Conservation (phyloP, 2,888 invertebrate genomes). For the Coecobrya sp. region DNA sequence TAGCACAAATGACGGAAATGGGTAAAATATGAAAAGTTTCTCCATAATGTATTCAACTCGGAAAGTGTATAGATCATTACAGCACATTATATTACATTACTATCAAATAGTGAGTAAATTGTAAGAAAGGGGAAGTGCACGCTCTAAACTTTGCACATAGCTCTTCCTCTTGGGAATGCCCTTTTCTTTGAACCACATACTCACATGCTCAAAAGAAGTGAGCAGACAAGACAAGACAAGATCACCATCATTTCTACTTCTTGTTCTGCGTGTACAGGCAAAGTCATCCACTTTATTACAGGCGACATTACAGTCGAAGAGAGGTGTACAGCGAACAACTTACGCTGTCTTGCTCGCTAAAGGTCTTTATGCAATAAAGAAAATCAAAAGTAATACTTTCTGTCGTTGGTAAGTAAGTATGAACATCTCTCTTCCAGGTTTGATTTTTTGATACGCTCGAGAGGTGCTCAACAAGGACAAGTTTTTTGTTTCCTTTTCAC, state of each 20-base stretch:
- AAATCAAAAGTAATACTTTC: constrained; percentile 61
- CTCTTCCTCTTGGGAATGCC: constrained; percentile 64
- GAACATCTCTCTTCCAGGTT: constrained; percentile 36
- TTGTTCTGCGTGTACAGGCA: neutral
- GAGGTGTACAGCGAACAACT: neutral
- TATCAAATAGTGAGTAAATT: constrained; percentile 57
- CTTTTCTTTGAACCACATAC: constrained; percentile 58
- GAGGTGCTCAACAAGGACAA: constrained; percentile 50
- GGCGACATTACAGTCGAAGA: neutral
- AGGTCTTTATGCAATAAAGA: constrained; percentile 57
- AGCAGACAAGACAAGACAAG: constrained; percentile 18
- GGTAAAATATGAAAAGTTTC: constrained; percentile 65
- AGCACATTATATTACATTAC: constrained; percentile 38
- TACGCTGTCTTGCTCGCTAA: neutral
- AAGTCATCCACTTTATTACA: constrained; percentile 43
- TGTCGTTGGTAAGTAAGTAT: constrained; percentile 31
- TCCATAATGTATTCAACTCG: constrained; percentile 57
- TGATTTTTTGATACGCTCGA: constrained; percentile 67
- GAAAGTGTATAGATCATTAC: constrained; percentile 57
- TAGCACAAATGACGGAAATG: constrained; percentile 7
- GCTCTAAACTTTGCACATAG: constrained; percentile 60
- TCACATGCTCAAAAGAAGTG: neutral
- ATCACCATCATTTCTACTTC: constrained; percentile 30
- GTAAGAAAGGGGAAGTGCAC: constrained; percentile 34
- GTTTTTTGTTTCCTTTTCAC: constrained; percentile 51